phyloP scores from a whole-genome alignment of 2,888 invertebrate genomes.

The Catonia carolina region DNA sequence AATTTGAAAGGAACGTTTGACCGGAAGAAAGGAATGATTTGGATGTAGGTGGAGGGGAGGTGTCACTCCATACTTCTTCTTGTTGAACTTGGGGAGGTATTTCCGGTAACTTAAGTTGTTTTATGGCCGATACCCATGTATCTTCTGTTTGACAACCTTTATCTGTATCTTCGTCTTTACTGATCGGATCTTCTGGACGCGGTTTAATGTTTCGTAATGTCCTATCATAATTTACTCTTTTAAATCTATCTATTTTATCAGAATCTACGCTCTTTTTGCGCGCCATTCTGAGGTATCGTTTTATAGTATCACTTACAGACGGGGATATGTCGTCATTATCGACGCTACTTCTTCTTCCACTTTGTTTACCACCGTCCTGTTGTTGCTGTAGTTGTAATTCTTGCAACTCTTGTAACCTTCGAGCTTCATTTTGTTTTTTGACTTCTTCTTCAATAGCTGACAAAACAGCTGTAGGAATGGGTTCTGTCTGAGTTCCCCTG shows the following conservation, averaged over 20 bases:
- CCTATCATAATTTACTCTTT: constrained; percentile 80
- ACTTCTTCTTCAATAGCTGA: constrained; percentile 46
- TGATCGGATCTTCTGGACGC: constrained; percentile 64
- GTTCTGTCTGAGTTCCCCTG: constrained; percentile 55
- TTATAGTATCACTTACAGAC: constrained; percentile 80
- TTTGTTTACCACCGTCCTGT: constrained; percentile 4
- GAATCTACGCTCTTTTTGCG: constrained; percentile 79
- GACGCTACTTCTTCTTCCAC: constrained; percentile 57
- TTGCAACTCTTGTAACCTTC: constrained; percentile 48
- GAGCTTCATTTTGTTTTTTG: constrained; percentile 43
- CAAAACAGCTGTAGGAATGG: constrained; percentile 52
- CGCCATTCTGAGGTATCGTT: constrained; percentile 78
- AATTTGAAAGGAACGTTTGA: constrained; percentile 57
- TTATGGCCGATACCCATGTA: constrained; percentile 59
- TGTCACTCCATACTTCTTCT: constrained; percentile 36
- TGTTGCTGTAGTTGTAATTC: constrained; percentile 39
- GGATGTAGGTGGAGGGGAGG: constrained; percentile 33
- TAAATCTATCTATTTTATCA: constrained; percentile 73
- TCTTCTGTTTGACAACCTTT: constrained; percentile 74
- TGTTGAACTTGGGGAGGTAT: constrained; percentile 54
- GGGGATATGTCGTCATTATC: constrained; percentile 81
- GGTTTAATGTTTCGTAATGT: constrained; percentile 77
- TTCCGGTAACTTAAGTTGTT: constrained; percentile 69
- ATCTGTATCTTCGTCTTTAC: constrained; percentile 68
- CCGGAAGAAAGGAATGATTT: constrained; percentile 46